phyloP scores from a whole-genome alignment of 2,797 vertebrate genomes.

The Falco concolor region DNA sequence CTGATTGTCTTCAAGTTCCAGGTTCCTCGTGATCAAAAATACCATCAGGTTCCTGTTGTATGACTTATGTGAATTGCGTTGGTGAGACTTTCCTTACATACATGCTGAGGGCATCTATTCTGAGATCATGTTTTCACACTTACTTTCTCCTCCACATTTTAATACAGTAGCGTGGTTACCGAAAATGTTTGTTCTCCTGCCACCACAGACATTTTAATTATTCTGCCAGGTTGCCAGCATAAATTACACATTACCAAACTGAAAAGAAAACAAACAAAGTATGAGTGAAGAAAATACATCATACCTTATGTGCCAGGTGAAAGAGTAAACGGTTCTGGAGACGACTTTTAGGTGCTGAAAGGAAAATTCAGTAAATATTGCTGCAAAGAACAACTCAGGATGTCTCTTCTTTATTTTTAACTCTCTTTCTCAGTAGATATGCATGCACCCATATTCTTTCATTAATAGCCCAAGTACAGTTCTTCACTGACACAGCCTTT shows the following conservation, averaged over 20 bases:
- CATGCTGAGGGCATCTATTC: not conserved
- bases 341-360: constrained; percentile 84
- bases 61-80: not conserved
- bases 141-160: constrained; percentile 3
- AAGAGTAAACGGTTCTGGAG: constrained; percentile 95
- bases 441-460: not conserved
- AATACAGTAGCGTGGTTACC: not conserved
- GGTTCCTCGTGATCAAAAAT: not conserved
- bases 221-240: not conserved
- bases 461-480: not conserved
- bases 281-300: not conserved
- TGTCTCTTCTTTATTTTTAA: not conserved
- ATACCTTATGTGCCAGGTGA: constrained; percentile 97
- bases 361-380: not conserved
- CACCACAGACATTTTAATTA: not conserved
- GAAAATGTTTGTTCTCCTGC: not conserved
- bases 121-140: not conserved
- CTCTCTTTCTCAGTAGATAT: not conserved
- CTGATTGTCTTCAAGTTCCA: not conserved
- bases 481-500: not conserved
- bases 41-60: not conserved
- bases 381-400: not conserved
- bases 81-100: not conserved
- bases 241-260: not conserved
- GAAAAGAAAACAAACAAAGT: constrained; percentile 16